Evolutionary conservation across 1,140 invertebrate species (phyloP), one percentile per base, ranked within the genome.

Genomic region (Lepidurus apus): DNA sequence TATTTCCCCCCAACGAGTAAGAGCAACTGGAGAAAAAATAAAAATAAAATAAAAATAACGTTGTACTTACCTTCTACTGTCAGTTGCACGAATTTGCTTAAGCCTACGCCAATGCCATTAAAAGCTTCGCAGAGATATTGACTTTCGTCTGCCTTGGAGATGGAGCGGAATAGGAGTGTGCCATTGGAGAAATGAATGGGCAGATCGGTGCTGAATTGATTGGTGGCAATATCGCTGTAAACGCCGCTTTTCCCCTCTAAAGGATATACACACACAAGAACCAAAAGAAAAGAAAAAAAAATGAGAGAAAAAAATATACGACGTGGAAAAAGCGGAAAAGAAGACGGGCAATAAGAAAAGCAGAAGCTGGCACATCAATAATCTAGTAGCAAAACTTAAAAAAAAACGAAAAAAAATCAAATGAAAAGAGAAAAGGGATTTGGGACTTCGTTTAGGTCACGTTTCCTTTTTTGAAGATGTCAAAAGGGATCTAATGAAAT

Each of bases 121-220:
- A 83, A 83, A 0, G 87, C 85, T 73, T 87, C 85, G 81, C 88
- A 89, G 74, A 88, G 81, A 80, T 88, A 89, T 74, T 85, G 83
- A 1, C 88, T 86, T 80, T 85, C 83, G 80, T 87, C 86, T 26
- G 80, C 74, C 1, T 79, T 77, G 79, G 53, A 79, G n/a, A 79
- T 76, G 11, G 78, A 80, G n/a, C 79, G 34, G 43, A 81, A 78
- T 24, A 74, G 53, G 11, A 81, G 79, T 9, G 81, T 80, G 1
- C 81, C 81, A 5, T 77, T 53, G 53, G 53, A 65, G 53, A 65
- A 65, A 65, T 65, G 53, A 65, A 65, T 65, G 53, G 53, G 53
- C 9, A 65, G 53, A 65, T 65, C 53, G 53, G 53, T 65, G 4
- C 53, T 65, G 53, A 65, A 65, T 65, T 65, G 53, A 65, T 65